Conservation (phyloP, 2,888 invertebrate genomes). For the Pardosa pseudoannulata region DNA sequence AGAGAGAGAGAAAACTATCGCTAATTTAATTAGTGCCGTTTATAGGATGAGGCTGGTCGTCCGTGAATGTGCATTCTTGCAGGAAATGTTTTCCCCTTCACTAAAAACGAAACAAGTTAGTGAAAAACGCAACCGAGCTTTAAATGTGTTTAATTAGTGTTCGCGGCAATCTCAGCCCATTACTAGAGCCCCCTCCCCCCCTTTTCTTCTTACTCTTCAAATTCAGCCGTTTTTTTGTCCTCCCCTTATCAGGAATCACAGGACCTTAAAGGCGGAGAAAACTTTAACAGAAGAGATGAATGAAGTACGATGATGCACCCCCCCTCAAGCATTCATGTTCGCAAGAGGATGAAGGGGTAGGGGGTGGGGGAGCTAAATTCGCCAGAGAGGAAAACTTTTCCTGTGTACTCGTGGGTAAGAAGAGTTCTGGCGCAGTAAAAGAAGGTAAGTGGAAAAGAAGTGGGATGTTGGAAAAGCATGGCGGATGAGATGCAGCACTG, state of each 20-base stretch:
- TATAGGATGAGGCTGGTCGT: constrained; percentile 72
- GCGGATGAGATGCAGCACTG: constrained; percentile 49
- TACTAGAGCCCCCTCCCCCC: constrained; percentile 49
- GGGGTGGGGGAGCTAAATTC: constrained; percentile 48
- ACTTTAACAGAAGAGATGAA: constrained; percentile 72
- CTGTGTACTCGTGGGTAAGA: constrained; percentile 72
- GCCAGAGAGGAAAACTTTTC: constrained; percentile 72
- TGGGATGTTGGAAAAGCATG: constrained; percentile 64
- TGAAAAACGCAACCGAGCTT: constrained; percentile 73
- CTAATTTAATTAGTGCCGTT: constrained; percentile 73
- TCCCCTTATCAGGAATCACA: constrained; percentile 72
- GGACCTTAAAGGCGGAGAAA: constrained; percentile 72
- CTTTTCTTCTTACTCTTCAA: constrained; percentile 58
- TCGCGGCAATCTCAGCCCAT: constrained; percentile 73
- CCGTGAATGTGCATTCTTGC: constrained; percentile 73
- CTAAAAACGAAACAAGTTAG: constrained; percentile 73
- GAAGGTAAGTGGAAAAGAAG: constrained; percentile 70
- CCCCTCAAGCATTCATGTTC: constrained; percentile 45
- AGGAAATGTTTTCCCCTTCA: constrained; percentile 73
- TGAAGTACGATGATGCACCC: constrained; percentile 62
- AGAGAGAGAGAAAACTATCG: constrained; percentile 72
- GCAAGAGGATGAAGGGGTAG: constrained; percentile 34
- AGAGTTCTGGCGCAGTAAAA: constrained; percentile 67
- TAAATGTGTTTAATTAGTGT: constrained; percentile 73
- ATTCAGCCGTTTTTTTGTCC: constrained; percentile 48